Base-by-base conservation (phyloP, 2,888 invertebrate species). In the Yponomeuta sedellus region DNA sequence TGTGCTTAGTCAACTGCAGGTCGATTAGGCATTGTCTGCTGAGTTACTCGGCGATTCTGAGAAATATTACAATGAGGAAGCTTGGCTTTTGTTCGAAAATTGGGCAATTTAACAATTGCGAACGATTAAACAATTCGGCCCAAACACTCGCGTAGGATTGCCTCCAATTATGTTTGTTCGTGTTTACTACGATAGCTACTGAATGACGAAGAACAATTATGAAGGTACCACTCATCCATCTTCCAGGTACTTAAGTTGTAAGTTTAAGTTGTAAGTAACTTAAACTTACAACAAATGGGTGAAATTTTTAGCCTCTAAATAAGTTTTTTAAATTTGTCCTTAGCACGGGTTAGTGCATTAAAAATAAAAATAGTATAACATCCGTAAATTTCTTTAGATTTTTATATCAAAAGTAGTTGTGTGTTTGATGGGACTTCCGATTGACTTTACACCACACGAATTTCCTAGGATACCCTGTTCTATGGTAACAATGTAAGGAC, bases 71-170 rank as follows among this genome's bases (percentile, higher is more conserved):
- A 34, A 64, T 19, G 65, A 74, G 70, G 72, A 73, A 74, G 72
- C 74, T 71, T 71, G 72, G 73, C 70, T 70, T 69, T 72, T 69
- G 64, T 28, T 66, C 71, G 73, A 73, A 78, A 78, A 75, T 79
- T 73, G 73, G 70, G 73, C 75, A 78, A 80, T 77, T 76, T 75
- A 68, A 73, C 76, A 79, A 81, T 79, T 81, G 76, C 64, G 66
- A 34, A 65, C 79, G 77, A 85, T 88, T 86, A 86, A 79, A 82
- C 80, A 86, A 86, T 77, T 74, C 66, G 65, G 61, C 44, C 64
- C 66, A 67, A 64, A 66, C 66, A 66, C 67, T 67, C 57, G 66
- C 20, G 12, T 39, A 19, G 63, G 10, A 57, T 56, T 11, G 44
- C 25, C 71, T 71, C 71, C 69, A 63, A 68, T 67, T 69, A 69